Evolutionary conservation across 2,797 vertebrate species (phyloP).

Genomic region (Novumbra hubbsi): DNA sequence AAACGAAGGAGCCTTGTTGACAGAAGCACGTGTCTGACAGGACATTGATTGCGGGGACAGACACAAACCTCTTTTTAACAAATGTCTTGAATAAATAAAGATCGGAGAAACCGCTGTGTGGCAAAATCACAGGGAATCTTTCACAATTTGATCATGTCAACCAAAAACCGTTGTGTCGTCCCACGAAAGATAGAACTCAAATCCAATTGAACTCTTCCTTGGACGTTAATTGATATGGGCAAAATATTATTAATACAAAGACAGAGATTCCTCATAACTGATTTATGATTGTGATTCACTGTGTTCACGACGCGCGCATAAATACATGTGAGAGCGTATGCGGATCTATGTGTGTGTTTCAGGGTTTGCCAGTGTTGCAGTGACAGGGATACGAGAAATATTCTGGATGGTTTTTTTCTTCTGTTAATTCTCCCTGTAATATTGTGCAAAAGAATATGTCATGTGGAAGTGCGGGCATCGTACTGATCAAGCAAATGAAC

Average conservation of each 20-base stretch:
- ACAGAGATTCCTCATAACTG: background rate
- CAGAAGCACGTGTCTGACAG: conserved; percentile 80
- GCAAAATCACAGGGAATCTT: conserved; percentile 14
- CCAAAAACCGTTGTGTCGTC: background rate
- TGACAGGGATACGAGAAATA: conserved; percentile 18
- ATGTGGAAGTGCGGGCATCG: conserved; percentile 80
- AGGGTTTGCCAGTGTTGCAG: background rate
- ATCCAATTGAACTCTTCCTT: background rate
- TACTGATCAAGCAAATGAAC: conserved; percentile 94
- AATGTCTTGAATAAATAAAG: conserved; percentile 45
- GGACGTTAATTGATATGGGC: conserved; percentile 10
- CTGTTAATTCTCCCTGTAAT: conserved; percentile 72
- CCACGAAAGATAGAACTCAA: background rate
- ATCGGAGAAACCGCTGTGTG: conserved; percentile 27
- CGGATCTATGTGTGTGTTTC: background rate
- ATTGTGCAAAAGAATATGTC: conserved; percentile 71
- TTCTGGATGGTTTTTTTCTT: conserved; percentile 53
- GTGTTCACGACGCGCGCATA: background rate
- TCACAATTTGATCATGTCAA: conserved; percentile 7
- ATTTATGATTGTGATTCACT: background rate
- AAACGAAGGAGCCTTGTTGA: conserved; percentile 63
- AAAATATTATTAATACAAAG: background rate
- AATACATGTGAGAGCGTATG: background rate
- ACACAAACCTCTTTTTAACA: conserved; percentile 84
- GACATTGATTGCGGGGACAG: conserved; percentile 81